phyloP scores from a whole-genome alignment of 2,888 invertebrate genomes.

The Papilio demoleus region DNA sequence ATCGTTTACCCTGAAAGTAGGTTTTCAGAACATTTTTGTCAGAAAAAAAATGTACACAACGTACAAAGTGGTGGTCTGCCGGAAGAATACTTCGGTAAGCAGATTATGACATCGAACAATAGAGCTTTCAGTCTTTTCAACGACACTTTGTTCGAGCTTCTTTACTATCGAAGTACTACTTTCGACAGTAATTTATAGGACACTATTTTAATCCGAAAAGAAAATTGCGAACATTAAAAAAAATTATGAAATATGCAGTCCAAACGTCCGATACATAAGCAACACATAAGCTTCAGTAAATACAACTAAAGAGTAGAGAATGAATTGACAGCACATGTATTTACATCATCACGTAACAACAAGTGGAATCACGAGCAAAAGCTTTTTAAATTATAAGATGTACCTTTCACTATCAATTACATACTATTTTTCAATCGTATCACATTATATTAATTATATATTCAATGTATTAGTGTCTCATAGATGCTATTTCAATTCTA shows the following conservation, averaged over 20 bases:
- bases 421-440: not conserved
- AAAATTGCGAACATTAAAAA: not conserved
- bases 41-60: conserved; percentile 21
- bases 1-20: not conserved
- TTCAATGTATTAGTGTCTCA: not conserved
- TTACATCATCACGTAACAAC: no score
- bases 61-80: conserved; percentile 17
- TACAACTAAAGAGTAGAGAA: no score
- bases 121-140: conserved; percentile 30
- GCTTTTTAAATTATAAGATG: no score
- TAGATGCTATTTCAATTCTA: conserved; percentile 1
- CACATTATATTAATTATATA: not conserved
- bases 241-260: no score
- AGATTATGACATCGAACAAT: conserved; percentile 32
- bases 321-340: not conserved
- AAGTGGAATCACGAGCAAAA: no score
- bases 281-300: no score
- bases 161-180: conserved; percentile 3
- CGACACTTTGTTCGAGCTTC: conserved; percentile 13
- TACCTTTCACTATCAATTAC: not conserved
- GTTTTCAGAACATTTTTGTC: conserved; percentile 7
- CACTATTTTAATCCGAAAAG: not conserved
- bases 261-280: no score
- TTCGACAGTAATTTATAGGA: conserved; percentile 2
- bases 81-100: conserved; percentile 33